Percentiles rank a stretch among this genome's conserved stretches.
Conservation (phyloP, 2,113 vertebrate species). For the Aspidoscelis tigris region DNA sequence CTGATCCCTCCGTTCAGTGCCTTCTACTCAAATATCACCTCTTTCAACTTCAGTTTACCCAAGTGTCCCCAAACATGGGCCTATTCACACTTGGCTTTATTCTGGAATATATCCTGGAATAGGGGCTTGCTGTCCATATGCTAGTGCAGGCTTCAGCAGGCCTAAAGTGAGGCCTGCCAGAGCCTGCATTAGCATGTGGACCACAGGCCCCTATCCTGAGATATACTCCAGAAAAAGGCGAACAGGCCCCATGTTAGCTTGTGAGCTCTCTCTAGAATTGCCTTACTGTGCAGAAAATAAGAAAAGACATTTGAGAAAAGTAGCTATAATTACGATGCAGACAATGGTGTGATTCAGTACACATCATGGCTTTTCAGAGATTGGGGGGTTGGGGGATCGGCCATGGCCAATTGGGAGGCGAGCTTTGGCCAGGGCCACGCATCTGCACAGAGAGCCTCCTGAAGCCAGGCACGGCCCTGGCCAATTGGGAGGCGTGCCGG, state of each 20-base stretch:
- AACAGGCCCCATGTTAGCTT: neutral
- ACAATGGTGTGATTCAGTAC: slow-evolving; percentile 23
- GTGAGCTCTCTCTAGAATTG: slow-evolving; percentile 39
- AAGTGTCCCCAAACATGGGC: slow-evolving; percentile 46
- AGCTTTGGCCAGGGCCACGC: no score
- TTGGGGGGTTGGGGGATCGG: neutral
- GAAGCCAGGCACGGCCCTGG: no score
- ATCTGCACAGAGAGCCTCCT: no score
- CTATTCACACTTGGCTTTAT: no score
- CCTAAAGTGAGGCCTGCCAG: no score
- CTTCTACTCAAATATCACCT: slow-evolving; percentile 68
- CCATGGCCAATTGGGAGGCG: neutral
- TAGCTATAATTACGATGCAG: slow-evolving; percentile 25
- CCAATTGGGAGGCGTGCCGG: no score
- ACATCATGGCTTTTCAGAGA: neutral
- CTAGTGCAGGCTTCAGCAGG: no score
- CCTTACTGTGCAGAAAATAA: slow-evolving; percentile 47
- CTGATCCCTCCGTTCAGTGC: slow-evolving; percentile 51
- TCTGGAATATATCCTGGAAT: no score
- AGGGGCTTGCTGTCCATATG: no score
- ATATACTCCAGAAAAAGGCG: no score
- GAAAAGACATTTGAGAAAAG: neutral
- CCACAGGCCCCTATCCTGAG: no score
- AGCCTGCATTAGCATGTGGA: no score
- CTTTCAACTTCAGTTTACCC: slow-evolving; percentile 63